Base-by-base conservation (phyloP, 2,113 vertebrate genomes). In the Silurus meridionalis region DNA sequence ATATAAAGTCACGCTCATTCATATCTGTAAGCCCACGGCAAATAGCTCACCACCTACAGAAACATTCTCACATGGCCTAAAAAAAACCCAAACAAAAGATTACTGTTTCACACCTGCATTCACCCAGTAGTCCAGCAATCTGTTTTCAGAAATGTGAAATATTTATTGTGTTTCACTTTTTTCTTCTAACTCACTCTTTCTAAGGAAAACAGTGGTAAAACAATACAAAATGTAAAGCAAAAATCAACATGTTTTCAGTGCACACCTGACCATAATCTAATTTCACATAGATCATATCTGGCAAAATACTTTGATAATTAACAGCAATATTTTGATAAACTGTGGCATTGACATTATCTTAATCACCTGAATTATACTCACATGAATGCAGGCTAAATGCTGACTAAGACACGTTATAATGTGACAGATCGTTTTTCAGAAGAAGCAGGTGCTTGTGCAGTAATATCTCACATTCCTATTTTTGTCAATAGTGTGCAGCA, bases 11-110 rank as follows among this genome's bases (percentile, higher is more conserved):
- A n/a, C n/a, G 57, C 55, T 28, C 60, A 48, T 50, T 21, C 37
- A 84, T 19, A 61, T 17, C 58, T 19, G 4, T 21, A 48, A 64
- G n/a, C 83, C 83, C 72, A 83, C 58, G 19, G 23, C 15, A 85
- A 78, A 85, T 37, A 50, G 75, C 84, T 80, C 50, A 55, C 84
- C 63, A 85, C 75, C 74, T 79, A 80, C 84, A 79, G 15, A 85
- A 23, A 52, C 60, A 67, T 80, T 79, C 25, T 61, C 3, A 23
- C 55, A 66, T 23, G 37, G 37, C n/a, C 21, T 57, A 66, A 64
- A 85, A 64, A 66, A n/a, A 52, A 37, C 4, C 23, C 66, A n/a
- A 78, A 85, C 74, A 85, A 63, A 14, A 25, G 61, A 58, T 53
- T 10, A 67, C 61, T n/a, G 84, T 69, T 57, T 57, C 63, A 57